Evolutionary conservation across 2,113 vertebrate species (phyloP), one percentile per base, ranked within the genome.

Genomic region (Brienomyrus brachyistius): DNA sequence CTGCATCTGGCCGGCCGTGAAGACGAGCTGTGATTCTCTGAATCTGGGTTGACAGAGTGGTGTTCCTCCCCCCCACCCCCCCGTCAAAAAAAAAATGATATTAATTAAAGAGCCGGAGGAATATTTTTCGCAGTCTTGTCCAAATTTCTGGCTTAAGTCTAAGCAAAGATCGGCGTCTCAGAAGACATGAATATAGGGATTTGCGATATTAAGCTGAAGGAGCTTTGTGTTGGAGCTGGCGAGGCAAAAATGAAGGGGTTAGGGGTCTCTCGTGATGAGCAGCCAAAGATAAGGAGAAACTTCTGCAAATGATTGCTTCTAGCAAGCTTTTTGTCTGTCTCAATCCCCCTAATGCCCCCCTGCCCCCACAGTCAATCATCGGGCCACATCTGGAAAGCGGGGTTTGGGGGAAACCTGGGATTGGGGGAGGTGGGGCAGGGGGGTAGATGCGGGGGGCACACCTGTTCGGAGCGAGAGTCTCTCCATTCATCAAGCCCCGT

Each of bases 401-500:
- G 10, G 5, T 8, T 9, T 52, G 47, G 74, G n/a, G 62, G 43
- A 50, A 50, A 31, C 27, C 48, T 47, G 52, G 50, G 88, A 48
- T 8, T 84, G 51, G 77, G 19, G 6, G 45, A 35, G 47, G n/a
- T 47, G 74, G 50, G 7, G 88, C 35, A 23, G 27, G 45, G 8
- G 21, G 21, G 52, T 70, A 31, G 51, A 89, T 56, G 19, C 0
- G 23, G 27, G 56, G 31, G 48, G 62, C 50, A 93, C 94, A 94
- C 93, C 94, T 95, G 94, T 90, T 92, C 87, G 91, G 91, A 92
- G 90, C 88, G 56, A 91, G 91, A 91, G 82, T 74, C 86, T 91
- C 91, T 93, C 91, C 91, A 96, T 96, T 94, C 92, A 94, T 96
- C 95, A 94, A 89, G 89, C 89, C 90, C 92, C 87, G 91, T 93